Evolutionary conservation across 2,797 vertebrate species (phyloP), one percentile per base, ranked within the genome.

Genomic region (Fistularia tabacaria): DNA sequence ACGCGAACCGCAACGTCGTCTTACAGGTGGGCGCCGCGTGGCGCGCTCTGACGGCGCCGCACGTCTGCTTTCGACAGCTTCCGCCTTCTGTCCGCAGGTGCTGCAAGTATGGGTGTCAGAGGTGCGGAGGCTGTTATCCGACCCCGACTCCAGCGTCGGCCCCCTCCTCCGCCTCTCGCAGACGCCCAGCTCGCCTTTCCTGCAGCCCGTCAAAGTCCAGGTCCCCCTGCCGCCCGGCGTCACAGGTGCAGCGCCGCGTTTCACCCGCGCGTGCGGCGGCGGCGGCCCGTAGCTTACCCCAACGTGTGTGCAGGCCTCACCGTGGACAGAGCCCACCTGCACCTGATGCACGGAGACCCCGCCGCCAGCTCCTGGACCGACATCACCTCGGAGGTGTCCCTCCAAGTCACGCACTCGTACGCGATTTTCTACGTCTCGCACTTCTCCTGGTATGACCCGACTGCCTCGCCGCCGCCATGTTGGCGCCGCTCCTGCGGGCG

Each of bases 381-480:
- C 77, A 90, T 99, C 66, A 99, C 96, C 0, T 65, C 86, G 4
- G 91, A 96, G 67, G 94, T 94, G 76, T 90, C 82, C n/a, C 87
- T 99, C 66, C 85, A 91, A 47, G 84, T 96, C 73, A 95, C 92
- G 1, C 94, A 99, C 62, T 75, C 96, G 44, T 98, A 95, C 7
- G 95, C 92, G 0, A 69, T 95, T 69, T 99, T 99, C 89, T 93
- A 93, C 81, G 89, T 97, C 69, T 93, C 91, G 4, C 93, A 93
- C 79, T 99, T 99, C 82, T 99, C 96, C 61, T 98, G 96, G 96
- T 99, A 74, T 93, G 93, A 76, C 50, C 41, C 51, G 25, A 2
- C 25, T 5, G 25, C 25, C 25, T n/a, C 25, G 25, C 25, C 5
- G 25, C 25, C 25, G 25, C 25, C 25, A 25, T 5, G 25, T 3